Percentiles rank a stretch among this genome's conserved stretches.
Evolutionary conservation across 1,140 invertebrate species (phyloP).

Genomic region (Plectrocnemia conspersa): DNA sequence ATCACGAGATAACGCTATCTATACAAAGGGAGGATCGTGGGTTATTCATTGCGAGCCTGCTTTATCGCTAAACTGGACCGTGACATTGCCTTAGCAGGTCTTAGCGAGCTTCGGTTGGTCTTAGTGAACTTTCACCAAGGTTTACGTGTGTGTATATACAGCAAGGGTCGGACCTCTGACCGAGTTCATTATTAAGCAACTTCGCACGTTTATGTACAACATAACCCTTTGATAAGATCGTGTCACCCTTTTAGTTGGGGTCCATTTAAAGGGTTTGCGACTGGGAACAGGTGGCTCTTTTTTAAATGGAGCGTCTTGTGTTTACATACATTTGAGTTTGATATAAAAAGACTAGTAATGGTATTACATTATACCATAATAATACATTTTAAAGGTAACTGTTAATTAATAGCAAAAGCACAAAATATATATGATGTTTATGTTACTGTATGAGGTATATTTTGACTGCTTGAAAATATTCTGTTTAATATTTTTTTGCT

Average conservation of each 20-base stretch:
- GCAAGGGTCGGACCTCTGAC: background rate
- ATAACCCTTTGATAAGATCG: slow-evolving; percentile 19
- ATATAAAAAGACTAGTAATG: no score
- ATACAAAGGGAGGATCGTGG: slow-evolving; percentile 11
- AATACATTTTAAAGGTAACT: no score
- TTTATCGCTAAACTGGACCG: slow-evolving; percentile 1
- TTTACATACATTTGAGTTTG: no score
- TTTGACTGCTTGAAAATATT: no score
- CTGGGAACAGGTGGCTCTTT: slow-evolving; percentile 8
- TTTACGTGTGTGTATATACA: no score
- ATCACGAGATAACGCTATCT: slow-evolving; percentile 9
- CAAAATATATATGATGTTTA: no score
- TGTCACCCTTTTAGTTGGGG: slow-evolving; percentile 13
- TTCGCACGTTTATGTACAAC: slow-evolving; percentile 12
- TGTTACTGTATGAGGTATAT: no score
- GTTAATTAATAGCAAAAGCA: no score
- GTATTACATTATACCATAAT: no score
- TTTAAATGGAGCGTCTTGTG: no score
- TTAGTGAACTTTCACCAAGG: no score
- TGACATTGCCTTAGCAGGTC: slow-evolving; percentile 2
- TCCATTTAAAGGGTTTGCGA: background rate
- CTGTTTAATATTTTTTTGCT: no score
- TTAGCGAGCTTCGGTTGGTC: background rate
- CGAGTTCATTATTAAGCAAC: slow-evolving; percentile 15
- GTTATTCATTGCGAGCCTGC: slow-evolving; percentile 12